Evolutionary conservation across 2,113 vertebrate genomes (phyloP).

Genomic region (rat (Rattus norvegicus)): DNA sequence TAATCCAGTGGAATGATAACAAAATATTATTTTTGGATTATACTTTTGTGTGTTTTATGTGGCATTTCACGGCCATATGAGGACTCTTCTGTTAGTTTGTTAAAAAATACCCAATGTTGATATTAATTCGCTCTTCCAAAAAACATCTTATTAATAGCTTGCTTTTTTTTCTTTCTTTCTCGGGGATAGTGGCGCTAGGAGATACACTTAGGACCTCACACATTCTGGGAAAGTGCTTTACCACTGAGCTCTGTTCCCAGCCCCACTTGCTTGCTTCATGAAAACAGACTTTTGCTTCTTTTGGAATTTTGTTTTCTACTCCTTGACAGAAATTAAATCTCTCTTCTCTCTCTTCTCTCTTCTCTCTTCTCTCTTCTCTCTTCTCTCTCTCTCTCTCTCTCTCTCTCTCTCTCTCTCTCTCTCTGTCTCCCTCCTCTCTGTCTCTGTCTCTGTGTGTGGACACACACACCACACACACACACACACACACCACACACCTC

Average conservation of each 20-base stretch:
- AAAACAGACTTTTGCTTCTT: conserved; percentile 41
- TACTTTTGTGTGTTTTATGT: conserved; percentile 67
- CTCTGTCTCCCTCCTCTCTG: background rate
- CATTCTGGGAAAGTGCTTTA: background rate
- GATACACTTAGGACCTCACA: background rate
- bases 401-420: background rate
- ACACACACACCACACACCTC: background rate
- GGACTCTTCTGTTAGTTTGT: conserved; percentile 57
- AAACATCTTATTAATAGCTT: conserved; percentile 54
- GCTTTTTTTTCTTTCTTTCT: conserved; percentile 5
- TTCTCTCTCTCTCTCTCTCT: background rate
- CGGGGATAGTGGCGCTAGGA: background rate
- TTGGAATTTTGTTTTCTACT: conserved; percentile 48
- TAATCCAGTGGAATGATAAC: conserved; percentile 67
- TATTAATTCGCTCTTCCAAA: conserved; percentile 62
- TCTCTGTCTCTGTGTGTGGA: background rate
- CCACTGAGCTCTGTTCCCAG: background rate
- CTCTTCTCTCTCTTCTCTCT: too few species aligned
- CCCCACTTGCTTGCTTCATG: conserved; percentile 32
- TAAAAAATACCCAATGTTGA: conserved; percentile 72
- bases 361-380: too few species aligned
- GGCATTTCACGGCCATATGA: conserved; percentile 66
- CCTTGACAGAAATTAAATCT: conserved; percentile 30
- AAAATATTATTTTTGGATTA: conserved; percentile 72
- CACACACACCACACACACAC: too few species aligned